Percentiles rank a stretch among this genome's conserved stretches.
Conservation (phyloP, 2,888 invertebrate genomes). For the Uropetala carovei region DNA sequence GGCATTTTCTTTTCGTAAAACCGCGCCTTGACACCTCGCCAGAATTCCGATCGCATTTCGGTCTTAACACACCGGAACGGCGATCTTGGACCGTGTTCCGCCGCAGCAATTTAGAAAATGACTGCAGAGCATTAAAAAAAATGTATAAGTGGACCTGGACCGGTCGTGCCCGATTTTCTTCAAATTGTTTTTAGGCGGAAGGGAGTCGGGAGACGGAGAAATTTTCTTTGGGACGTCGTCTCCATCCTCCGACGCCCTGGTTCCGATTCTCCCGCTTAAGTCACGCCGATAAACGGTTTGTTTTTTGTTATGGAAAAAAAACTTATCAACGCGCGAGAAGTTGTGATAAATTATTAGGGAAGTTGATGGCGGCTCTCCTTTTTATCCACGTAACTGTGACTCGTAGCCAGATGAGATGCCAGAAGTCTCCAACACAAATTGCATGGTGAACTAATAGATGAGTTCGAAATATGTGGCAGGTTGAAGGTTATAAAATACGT, state of each 20-base stretch:
- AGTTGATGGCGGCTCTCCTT: no score
- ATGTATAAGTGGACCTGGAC: neutral
- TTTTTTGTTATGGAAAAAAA: no score
- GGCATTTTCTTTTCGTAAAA: neutral
- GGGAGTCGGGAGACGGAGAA: neutral
- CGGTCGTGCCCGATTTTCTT: slow-evolving; percentile 12
- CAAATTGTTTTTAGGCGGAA: slow-evolving; percentile 17
- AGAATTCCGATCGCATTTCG: neutral
- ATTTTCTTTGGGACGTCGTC: neutral
- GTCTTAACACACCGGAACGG: neutral
- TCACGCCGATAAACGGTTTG: no score
- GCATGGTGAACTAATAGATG: no score
- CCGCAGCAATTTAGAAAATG: slow-evolving; percentile 7
- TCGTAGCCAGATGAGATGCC: no score
- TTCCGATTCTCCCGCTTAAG: no score
- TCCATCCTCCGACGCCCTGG: neutral
- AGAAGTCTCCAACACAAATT: no score
- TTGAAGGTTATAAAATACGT: no score
- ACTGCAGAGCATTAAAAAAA: neutral
- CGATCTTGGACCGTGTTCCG: neutral
- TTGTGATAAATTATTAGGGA: no score
- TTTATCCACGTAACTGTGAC: no score
- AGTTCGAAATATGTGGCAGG: no score
- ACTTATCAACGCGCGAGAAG: no score
- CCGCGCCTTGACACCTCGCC: slow-evolving; percentile 3